Evolutionary conservation across 1,140 invertebrate species (phyloP), one percentile per base, ranked within the genome.

Genomic region (Cyphomyrmex costatus): DNA sequence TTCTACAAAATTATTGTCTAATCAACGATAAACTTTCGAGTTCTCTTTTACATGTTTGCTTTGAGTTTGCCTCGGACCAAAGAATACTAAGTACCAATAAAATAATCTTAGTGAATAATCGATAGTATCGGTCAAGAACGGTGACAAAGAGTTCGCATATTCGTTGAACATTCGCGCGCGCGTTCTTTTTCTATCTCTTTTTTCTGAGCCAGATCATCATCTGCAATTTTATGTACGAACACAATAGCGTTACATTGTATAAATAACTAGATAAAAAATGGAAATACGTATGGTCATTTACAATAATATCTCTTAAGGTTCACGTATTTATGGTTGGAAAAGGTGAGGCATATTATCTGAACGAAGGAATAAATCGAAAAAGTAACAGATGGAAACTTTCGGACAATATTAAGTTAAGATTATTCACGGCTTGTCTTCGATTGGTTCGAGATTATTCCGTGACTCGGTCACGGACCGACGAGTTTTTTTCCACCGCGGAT

Each of bases 391-490:
- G 42, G 36, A 8, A 24, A 65, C 46, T 30, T 7, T 51, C 24
- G 42, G 49, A 3, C 78, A 42, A 70, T 42, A 27, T 70, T 49
- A 49, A 46, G 53, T 79, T 73, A 58, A 73, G 24, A 82, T 73
- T 83, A 74, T 74, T 74, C 46, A 53, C 78, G 30, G 63, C 65
- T 71, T 27, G 77, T 79, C 63, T 79, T 80, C 78, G 33, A 80
- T 80, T 70, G 24, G 21, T 80, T 80, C 63, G 49, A 71, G n/a
- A 56, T 70, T 80, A 80, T 56, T 71, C 65, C 65, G 30, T 71
- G 49, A 70, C 65, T 68, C 63, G 77, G 49, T 82, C 51, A 73
- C 66, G 24, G 36, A 8, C 36, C 53, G 24, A 30, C 33, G 66
- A 60, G 66, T 21, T 42, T 82, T 83, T 30, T 49, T 85, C 42